Evolutionary conservation across 2,888 invertebrate species (phyloP).

Genomic region (Alviniconcha strummeri): DNA sequence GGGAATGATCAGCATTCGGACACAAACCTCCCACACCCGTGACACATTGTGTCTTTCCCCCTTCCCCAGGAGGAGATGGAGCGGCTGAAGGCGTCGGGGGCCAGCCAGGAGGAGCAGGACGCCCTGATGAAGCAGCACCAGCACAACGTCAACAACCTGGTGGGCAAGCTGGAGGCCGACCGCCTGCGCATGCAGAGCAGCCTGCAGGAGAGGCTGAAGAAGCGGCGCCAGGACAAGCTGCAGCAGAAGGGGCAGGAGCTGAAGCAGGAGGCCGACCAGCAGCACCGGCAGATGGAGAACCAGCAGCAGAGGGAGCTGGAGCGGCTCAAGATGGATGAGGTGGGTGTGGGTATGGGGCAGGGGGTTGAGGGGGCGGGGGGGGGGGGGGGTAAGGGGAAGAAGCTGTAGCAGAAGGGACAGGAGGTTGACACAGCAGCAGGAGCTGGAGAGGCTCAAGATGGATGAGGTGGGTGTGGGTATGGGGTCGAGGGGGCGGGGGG

Average conservation of each 20-base stretch:
- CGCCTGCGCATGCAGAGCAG: conserved; percentile 67
- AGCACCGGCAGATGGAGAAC: conserved; percentile 58
- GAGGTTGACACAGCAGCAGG: conserved; percentile 62
- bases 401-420: conserved; percentile 57
- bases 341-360: conserved; percentile 21
- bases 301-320: conserved; percentile 62
- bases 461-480: conserved; percentile 68
- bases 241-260: conserved; percentile 58
- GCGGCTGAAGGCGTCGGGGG: conserved; percentile 57
- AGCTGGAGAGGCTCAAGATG: conserved; percentile 63
- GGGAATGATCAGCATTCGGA: no score
- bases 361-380: background rate
- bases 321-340: conserved; percentile 66
- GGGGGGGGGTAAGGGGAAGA: background rate
- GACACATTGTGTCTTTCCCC: background rate
- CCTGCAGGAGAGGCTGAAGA: conserved; percentile 65
- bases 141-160: conserved; percentile 61
- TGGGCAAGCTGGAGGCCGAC: conserved; percentile 69
- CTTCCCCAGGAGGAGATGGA: conserved; percentile 63
- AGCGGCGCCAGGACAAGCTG: conserved; percentile 62
- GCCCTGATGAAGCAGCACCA: conserved; percentile 65
- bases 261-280: conserved; percentile 53
- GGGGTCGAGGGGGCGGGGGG: conserved; percentile 65
- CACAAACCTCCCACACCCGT: no score
- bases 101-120: conserved; percentile 64